These are phyloP conservation scores for Phlogophora meticulosa DNA, from an alignment of 2,888 invertebrate species.

Conservation along the genomic window DNA sequence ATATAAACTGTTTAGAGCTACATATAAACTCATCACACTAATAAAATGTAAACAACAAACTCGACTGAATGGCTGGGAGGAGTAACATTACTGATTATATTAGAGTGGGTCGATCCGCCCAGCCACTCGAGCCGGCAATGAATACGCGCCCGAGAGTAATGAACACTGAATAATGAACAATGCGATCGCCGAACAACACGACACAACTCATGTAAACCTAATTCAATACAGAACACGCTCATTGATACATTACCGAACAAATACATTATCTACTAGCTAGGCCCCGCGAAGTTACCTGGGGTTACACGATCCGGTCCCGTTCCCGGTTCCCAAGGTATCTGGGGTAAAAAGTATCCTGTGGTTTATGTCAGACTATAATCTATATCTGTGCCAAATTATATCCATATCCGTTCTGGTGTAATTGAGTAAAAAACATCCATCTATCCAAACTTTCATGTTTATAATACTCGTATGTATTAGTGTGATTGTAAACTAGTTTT, in stretches of 20 bases:
- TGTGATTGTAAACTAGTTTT: slow-evolving; percentile 46
- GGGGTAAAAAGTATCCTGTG: too few relatives aligned
- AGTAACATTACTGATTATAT: slow-evolving; percentile 54
- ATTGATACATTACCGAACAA: slow-evolving; percentile 56
- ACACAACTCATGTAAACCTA: slow-evolving; percentile 66
- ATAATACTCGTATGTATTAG: too few relatives aligned
- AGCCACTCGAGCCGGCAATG: slow-evolving; percentile 56
- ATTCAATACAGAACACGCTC: slow-evolving; percentile 55
- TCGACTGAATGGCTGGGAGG: slow-evolving; percentile 42
- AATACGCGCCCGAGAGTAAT: slow-evolving; percentile 64
- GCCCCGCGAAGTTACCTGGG: too few relatives aligned
- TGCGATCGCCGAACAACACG: slow-evolving; percentile 64
- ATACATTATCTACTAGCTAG: slow-evolving; percentile 45
- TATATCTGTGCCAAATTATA: too few relatives aligned
- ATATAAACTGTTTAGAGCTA: slow-evolving; percentile 9
- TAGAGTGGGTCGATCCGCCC: slow-evolving; percentile 41
- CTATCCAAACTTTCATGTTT: too few relatives aligned
- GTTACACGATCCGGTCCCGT: too few relatives aligned
- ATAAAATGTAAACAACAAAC: slow-evolving; percentile 37
- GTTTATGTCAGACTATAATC: too few relatives aligned
- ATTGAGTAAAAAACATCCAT: too few relatives aligned
- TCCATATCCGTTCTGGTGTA: too few relatives aligned
- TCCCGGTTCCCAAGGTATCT: too few relatives aligned
- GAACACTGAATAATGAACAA: slow-evolving; percentile 69
- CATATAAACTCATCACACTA: background rate